These are phyloP conservation scores for Garra rufa DNA, from an alignment of 2,113 vertebrate genomes.

Conservation along the genomic window DNA sequence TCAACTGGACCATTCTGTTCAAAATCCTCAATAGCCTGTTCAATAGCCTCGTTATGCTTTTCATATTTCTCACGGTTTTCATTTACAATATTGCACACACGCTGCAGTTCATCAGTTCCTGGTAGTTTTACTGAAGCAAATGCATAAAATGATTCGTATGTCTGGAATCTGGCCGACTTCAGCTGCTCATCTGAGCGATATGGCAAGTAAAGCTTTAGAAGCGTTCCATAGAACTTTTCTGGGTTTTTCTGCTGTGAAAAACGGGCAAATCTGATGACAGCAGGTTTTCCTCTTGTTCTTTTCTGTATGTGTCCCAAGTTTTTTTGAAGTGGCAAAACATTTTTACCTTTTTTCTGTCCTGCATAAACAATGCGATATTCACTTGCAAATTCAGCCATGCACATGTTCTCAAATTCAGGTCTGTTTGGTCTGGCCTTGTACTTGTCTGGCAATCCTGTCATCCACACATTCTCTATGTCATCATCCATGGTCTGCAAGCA, in stretches of 20 bases:
- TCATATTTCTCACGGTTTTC: conserved; percentile 32
- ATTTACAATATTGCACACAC: conserved; percentile 32
- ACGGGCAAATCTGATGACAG: conserved; percentile 40
- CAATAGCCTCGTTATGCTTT: conserved; percentile 25
- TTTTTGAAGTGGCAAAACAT: conserved; percentile 33
- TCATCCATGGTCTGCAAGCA: conserved; percentile 9
- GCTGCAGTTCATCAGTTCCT: background rate
- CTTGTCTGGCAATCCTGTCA: conserved; percentile 44
- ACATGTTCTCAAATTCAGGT: conserved; percentile 49
- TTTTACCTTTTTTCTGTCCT: conserved; percentile 11
- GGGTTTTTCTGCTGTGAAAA: conserved; percentile 45
- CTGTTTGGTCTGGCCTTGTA: conserved; percentile 37
- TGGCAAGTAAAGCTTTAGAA: conserved; percentile 51
- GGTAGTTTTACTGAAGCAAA: conserved; percentile 29
- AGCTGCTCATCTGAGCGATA: conserved; percentile 17
- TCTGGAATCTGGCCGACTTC: background rate
- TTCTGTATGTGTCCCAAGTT: conserved; percentile 51
- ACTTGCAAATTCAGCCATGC: conserved; percentile 48
- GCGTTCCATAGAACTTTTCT: conserved; percentile 44
- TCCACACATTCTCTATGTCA: conserved; percentile 42
- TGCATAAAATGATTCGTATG: conserved; percentile 21
- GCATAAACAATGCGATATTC: conserved; percentile 45
- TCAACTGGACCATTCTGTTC: conserved; percentile 27
- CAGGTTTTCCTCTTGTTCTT: conserved; percentile 35
- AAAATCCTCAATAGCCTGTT: conserved; percentile 45